Conservation (phyloP, 2,113 vertebrate species). For the Pollachius pollachius region DNA sequence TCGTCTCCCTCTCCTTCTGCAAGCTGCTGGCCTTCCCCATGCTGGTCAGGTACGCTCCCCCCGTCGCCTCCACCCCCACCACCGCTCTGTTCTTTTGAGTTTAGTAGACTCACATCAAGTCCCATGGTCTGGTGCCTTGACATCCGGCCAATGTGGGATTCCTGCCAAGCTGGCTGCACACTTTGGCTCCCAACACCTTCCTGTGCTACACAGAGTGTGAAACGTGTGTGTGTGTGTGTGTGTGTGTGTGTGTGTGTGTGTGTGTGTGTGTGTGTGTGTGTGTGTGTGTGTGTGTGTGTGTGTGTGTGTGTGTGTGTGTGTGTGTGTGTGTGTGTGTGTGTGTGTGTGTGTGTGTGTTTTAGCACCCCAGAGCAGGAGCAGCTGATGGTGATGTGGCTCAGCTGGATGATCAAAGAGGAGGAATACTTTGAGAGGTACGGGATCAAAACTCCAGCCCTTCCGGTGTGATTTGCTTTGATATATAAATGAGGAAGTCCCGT, state of each 20-base stretch:
- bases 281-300: constrained; percentile 19
- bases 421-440: constrained; percentile 98
- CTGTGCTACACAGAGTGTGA: too few species aligned
- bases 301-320: constrained; percentile 12
- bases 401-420: constrained; percentile 99
- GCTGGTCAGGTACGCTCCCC: constrained; percentile 85
- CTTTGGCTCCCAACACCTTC: too few species aligned
- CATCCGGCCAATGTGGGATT: too few species aligned
- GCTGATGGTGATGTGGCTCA: constrained; percentile 97
- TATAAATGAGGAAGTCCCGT: too few species aligned
- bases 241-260: constrained; percentile 12
- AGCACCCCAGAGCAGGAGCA: constrained; percentile 97
- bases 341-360: constrained; percentile 9
- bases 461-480: too few species aligned
- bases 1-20: constrained; percentile 95
- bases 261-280: constrained; percentile 3
- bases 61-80: too few species aligned
- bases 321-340: background rate
- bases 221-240: constrained; percentile 11
- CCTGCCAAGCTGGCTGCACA: too few species aligned
- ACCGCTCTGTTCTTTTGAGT: too few species aligned
- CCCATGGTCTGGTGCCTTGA: too few species aligned
- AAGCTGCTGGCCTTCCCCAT: constrained; percentile 95
- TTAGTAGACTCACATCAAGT: too few species aligned
- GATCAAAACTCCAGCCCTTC: background rate